A percentile compares a stretch with the other conserved stretches of the same genome.
phyloP scores from a whole-genome alignment of 2,113 vertebrate genomes.

The Ciconia stormi region DNA sequence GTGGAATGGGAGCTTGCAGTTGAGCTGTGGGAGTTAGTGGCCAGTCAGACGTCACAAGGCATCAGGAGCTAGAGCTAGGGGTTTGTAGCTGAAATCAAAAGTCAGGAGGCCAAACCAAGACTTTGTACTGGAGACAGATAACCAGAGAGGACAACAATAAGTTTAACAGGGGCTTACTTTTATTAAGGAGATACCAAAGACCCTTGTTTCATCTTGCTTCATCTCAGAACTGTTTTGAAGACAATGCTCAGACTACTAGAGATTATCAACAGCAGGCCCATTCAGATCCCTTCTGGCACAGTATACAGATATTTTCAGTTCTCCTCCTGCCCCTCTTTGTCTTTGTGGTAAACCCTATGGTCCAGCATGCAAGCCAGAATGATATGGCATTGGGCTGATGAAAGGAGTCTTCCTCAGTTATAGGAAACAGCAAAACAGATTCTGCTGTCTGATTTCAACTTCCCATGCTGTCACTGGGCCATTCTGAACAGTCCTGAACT shows the following conservation, averaged over 20 bases:
- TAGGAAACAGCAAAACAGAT: background rate
- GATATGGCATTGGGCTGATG: fast-evolving
- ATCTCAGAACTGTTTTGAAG: background rate
- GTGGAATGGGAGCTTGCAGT: background rate
- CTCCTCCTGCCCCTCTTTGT: background rate
- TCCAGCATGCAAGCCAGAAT: background rate
- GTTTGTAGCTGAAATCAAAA: background rate
- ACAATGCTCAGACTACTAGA: background rate
- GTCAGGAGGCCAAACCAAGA: background rate
- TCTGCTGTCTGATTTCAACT: background rate
- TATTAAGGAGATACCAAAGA: background rate
- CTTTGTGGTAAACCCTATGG: background rate
- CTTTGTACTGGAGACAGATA: background rate
- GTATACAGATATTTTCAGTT: background rate
- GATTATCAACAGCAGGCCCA: background rate
- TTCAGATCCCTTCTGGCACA: background rate
- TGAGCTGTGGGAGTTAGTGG: background rate
- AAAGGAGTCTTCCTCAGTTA: background rate
- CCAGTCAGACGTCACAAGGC: background rate
- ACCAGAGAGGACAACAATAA: background rate
- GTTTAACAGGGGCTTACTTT: background rate
- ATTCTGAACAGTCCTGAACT: background rate
- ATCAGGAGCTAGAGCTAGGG: background rate
- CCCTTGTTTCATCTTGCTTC: background rate
- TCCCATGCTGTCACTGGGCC: background rate